Evolutionary conservation across 2,113 vertebrate genomes (phyloP), one percentile per base, ranked within the genome.

Genomic region (Pitta sordida): DNA sequence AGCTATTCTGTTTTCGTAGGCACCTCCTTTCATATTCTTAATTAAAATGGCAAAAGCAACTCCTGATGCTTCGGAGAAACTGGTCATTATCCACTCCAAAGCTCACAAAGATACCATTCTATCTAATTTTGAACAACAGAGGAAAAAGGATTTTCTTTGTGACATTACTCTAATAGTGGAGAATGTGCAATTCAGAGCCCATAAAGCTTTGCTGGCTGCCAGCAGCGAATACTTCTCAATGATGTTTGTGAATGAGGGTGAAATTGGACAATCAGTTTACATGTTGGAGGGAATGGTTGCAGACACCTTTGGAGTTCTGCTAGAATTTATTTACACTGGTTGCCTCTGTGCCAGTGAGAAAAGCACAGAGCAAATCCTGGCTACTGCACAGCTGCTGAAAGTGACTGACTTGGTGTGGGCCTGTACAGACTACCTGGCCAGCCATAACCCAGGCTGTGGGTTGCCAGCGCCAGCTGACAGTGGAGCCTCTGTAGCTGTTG

Each of bases 261-360:
- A 97, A 69, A 96, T 96, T 9, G 95, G 96, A 44, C 98, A 97
- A 78, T 98, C 98, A 1, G 67, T 98, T 53, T 99, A 98, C 84
- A 95, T 97, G 97, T 94, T 99, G 80, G 98, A 99, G 26, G 98
- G 99, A 43, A 98, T 99, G 98, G 94, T 98, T 8, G 98, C 98
- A 1, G 96, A 98, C 55, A 98, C 96, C 17, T 99, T 99, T 85
- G 97, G 96, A 6, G 94, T 98, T 1, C 98, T 99, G 76, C 97
- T 99, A 24, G 98, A 99, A 64, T 99, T 99, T 92, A 99, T 99
- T 92, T 99, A 99, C 97, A 99, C 98, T 0, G 99, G 99, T 22
- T 98, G 91, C 76, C 98, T 99, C 65, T 98, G 96, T 5, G 97
- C 99, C 70, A 98, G 97, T 86, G 98, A 98, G 89, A 98, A 97